Evolutionary conservation across 2,113 vertebrate species (phyloP), one percentile per base, ranked within the genome.

Genomic region (Gasterosteus nipponicus): DNA sequence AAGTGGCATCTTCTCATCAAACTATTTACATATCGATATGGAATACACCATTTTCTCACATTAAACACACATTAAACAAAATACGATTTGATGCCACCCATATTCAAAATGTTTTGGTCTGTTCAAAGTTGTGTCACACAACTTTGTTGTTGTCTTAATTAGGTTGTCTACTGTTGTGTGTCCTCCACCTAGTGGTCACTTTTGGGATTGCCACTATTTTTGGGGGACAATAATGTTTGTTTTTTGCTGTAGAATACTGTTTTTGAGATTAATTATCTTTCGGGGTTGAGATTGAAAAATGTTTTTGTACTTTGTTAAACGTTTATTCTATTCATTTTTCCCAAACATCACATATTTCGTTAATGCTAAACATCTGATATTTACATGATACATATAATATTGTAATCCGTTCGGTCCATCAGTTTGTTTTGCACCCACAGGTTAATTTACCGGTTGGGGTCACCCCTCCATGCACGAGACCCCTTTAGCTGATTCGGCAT

Each of bases 401-500:
- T 33, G 22, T 47, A 1, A 4, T 74, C 4, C 31, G 16, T 62
- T 54, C 3, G 33, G n/a, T 49, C 35, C 0, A 1, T 49, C 3
- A 0, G 19, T 77, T 31, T 44, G 51, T 51, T 70, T 70, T 60
- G 1, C 29, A 1, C 19, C 22, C 9, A 49, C 49, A 18, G 19
- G 22, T 44, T 22, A 11, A 67, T 44, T 54, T 57, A 29, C 60
- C 33, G 22, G 69, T 58, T 29, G 42, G 70, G 46, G 6, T 62
- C 26, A 19, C 19, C 29, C 22, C 10, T 19, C 16, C n/a, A 22
- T 22, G 53, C 62, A 51, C n/a, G 49, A 66, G 12, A 18, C 58
- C 42, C 8, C 7, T 78, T 82, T 75, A 77, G 87, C 89, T 92
- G 91, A 91, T 75, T 76, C 69, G n/a, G 87, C 86, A 86, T 47